A percentile compares a stretch with the other conserved stretches of the same genome.
These are phyloP conservation scores for Xenotilapia caudafasciata DNA, from an alignment of 2,113 vertebrate genomes.

Conservation along the genomic window DNA sequence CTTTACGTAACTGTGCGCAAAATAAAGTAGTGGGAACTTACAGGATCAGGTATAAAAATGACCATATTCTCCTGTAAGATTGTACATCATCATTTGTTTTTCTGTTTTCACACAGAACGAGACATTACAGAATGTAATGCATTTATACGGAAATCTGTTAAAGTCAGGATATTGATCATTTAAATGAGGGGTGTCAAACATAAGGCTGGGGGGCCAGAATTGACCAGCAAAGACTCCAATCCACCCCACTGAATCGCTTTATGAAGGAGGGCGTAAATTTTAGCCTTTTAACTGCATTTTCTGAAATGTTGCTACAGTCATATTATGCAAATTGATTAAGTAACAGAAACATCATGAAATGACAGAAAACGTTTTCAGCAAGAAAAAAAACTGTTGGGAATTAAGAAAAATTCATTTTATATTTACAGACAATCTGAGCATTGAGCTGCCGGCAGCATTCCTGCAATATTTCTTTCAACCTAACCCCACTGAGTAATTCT, in stretches of 20 bases:
- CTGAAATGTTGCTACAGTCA: neutral
- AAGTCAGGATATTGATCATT: neutral
- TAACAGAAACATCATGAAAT: neutral
- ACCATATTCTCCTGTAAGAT: neutral
- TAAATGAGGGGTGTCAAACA: neutral
- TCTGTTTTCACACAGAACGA: neutral
- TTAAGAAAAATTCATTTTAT: neutral
- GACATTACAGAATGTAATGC: neutral
- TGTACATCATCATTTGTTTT: neutral
- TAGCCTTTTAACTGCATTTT: neutral
- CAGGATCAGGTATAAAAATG: neutral
- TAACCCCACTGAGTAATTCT: neutral
- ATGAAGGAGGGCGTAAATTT: accelerated
- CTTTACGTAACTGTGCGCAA: neutral
- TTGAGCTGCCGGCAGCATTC: neutral
- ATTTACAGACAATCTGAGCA: neutral
- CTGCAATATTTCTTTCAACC: neutral
- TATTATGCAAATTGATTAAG: neutral
- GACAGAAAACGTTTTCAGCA: neutral
- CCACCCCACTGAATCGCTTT: neutral
- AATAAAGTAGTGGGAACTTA: neutral
- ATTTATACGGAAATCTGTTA: neutral
- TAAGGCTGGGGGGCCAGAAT: neutral
- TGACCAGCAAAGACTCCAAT: neutral
- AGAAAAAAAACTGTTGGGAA: neutral